A percentile compares a stretch with the other conserved stretches of the same genome.
Conservation (phyloP, 2,888 invertebrate genomes). For the Mesorhabditis sp. region DNA sequence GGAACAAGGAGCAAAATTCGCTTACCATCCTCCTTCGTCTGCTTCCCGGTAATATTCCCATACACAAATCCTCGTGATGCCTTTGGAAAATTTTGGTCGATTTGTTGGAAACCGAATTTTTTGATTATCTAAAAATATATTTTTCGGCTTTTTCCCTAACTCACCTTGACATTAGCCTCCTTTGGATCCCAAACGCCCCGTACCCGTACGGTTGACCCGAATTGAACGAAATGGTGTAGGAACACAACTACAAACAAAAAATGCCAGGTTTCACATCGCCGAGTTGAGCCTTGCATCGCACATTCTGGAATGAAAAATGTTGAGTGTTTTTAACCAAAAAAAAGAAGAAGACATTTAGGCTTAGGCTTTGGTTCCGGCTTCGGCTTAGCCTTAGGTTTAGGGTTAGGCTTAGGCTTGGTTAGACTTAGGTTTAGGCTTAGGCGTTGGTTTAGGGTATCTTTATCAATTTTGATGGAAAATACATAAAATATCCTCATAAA, state of each 20-base stretch:
- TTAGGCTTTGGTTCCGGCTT: too few relatives aligned
- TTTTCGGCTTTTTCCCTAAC: neutral
- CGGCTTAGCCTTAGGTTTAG: too few relatives aligned
- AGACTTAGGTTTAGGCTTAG: too few relatives aligned
- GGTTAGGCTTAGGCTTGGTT: too few relatives aligned
- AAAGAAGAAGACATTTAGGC: too few relatives aligned
- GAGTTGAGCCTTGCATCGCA: neutral
- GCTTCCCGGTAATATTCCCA: slow-evolving; percentile 76
- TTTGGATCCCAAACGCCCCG: neutral
- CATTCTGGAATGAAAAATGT: neutral
- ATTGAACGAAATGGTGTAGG: neutral
- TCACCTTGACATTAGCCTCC: neutral
- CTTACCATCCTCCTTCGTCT: neutral
- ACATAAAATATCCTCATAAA: too few relatives aligned
- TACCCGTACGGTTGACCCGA: neutral
- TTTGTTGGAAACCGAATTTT: slow-evolving; percentile 94
- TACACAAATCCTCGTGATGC: slow-evolving; percentile 91
- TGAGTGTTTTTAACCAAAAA: too few relatives aligned
- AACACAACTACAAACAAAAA: neutral
- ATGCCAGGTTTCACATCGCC: neutral
- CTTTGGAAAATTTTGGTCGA: slow-evolving; percentile 77
- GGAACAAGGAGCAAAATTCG: too few relatives aligned
- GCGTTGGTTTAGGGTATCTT: too few relatives aligned
- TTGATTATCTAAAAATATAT: slow-evolving; percentile 64
- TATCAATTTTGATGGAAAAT: too few relatives aligned